Percentiles rank a stretch among this genome's conserved stretches.
phyloP scores from a whole-genome alignment of 2,797 vertebrate genomes.

The Arnoldichthys spilopterus region DNA sequence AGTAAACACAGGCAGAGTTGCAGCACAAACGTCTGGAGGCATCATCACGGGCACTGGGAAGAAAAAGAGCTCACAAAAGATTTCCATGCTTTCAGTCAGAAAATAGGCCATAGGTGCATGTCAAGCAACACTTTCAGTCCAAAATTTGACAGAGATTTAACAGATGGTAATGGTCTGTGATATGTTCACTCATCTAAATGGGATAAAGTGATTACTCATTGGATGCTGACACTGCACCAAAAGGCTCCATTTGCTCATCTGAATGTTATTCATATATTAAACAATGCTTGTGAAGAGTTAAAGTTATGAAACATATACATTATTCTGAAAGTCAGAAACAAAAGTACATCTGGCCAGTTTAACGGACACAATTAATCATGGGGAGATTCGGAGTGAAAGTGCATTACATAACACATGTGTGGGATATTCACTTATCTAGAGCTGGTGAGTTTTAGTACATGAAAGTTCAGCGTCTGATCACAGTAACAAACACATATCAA shows the following conservation, averaged over 20 bases:
- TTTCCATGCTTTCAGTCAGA: slow-evolving; percentile 72
- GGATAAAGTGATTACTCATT: neutral
- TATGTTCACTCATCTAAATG: slow-evolving; percentile 4
- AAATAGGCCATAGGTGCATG: slow-evolving; percentile 58
- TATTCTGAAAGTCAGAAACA: neutral
- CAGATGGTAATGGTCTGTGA: slow-evolving; percentile 60
- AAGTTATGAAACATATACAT: neutral
- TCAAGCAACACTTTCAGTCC: slow-evolving; percentile 72
- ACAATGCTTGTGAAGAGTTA: neutral
- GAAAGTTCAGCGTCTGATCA: neutral
- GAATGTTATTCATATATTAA: neutral
- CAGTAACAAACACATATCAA: too few species aligned
- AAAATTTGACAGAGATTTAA: slow-evolving; percentile 42
- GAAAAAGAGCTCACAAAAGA: slow-evolving; percentile 65
- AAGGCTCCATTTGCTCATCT: neutral
- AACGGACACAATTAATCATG: neutral
- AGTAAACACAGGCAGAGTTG: slow-evolving; percentile 59
- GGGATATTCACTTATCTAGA: neutral
- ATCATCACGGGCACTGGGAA: slow-evolving; percentile 46
- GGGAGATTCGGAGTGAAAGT: neutral
- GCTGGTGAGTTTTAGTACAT: neutral
- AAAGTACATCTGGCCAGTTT: neutral
- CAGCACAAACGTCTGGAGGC: slow-evolving; percentile 47
- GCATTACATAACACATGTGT: slow-evolving; percentile 7
- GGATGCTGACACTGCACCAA: neutral